phyloP scores from a whole-genome alignment of 2,888 invertebrate species.

The Sesamia inferens region DNA sequence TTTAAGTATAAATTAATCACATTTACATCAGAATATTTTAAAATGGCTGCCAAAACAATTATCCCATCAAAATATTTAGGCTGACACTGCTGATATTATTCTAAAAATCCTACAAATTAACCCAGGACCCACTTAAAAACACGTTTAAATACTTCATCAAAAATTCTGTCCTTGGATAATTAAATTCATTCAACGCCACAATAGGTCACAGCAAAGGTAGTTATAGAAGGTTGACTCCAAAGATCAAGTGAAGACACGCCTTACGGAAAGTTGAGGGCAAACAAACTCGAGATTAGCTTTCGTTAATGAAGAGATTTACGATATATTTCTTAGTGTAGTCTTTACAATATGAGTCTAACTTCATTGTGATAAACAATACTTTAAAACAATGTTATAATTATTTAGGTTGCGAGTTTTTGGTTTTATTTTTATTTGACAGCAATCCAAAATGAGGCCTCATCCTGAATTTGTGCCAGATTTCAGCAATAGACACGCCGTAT shows the following conservation, averaged over 20 bases:
- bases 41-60: not conserved
- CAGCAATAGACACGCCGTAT: not conserved
- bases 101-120: constrained; percentile 47
- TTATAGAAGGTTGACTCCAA: not conserved
- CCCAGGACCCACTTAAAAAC: constrained; percentile 27
- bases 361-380: not conserved
- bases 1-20: not conserved
- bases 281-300: not conserved
- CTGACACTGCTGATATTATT: constrained; percentile 15
- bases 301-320: not conserved
- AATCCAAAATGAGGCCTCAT: not conserved
- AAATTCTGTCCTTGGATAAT: constrained; percentile 66
- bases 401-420: not conserved
- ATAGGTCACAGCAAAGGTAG: constrained; percentile 34
- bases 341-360: not conserved
- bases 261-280: not conserved
- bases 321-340: not conserved
- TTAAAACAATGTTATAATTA: not conserved
- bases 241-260: not conserved
- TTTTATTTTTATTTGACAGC: not conserved
- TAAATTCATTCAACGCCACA: constrained; percentile 72
- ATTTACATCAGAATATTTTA: not conserved
- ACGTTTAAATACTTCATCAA: constrained; percentile 50
- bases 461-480: not conserved
- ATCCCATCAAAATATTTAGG: constrained; percentile 10